Base-by-base conservation (phyloP, 2,888 invertebrate genomes). In the Zhengitettix transpicula region DNA sequence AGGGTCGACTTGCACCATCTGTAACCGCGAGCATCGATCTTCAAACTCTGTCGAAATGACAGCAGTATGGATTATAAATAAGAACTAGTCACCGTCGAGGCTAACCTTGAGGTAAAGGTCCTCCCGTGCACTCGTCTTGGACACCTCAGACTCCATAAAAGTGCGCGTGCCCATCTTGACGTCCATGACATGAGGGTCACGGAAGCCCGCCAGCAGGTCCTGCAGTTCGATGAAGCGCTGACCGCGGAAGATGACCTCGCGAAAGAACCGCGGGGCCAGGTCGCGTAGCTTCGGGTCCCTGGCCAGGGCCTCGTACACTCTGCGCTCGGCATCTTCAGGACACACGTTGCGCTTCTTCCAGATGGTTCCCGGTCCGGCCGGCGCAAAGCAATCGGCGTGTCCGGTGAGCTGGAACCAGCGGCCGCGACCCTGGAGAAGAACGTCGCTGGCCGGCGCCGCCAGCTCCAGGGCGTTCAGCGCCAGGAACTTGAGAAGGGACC, bases 121-220 rank as follows among this genome's bases (percentile, higher is more conserved):
- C 7, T 80, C 70, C 56, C 97, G 81, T 16, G 90, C 84, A 54
- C 82, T 83, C 40, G 83, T 84, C 70, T 96, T 97, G 69, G 84
- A 84, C 52, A 97, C 97, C 77, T 98, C 98, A 2, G 87, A 86
- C 74, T 98, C 97, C 51, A 96, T 79, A 74, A 97, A 98, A 17
- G 97, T 98, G 68, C 96, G 81, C 2, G 89, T 89, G 53, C 98
- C 98, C 83, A 98, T 89, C 77, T 98, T 98, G 63, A 98, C 87
- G 73, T 98, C 98, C 85, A 98, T 96, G 1, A 98, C 93, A 69
- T 88, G 87, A 0, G 95, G 95, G 74, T 96, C 89, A 69, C 80
- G 79, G 74, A 96, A 97, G 60, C 90, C 89, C 68, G 90, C 87
- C 40, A 96, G 76, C 17, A 98, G 78, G 73, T 98, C 95, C 75